Base-by-base conservation (phyloP, 1,140 invertebrate genomes). In the Penaeus japonicus region DNA sequence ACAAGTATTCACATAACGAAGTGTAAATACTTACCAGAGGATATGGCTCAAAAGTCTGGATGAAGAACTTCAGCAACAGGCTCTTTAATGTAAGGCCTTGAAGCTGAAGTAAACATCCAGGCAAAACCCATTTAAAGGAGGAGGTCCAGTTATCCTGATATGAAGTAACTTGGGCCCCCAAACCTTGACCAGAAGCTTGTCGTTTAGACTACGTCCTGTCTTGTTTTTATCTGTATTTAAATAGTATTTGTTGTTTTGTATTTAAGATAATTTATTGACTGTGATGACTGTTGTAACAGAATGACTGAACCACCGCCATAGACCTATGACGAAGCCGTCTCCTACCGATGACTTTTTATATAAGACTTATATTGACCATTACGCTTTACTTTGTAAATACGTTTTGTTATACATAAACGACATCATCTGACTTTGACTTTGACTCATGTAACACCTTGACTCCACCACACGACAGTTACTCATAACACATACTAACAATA, bases 1-100 rank as follows among this genome's bases (percentile, higher is more conserved):
- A 88, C 24, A 92, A 92, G 87, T 91, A 91, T 84, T 87, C 84
- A 22, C 86, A 88, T 54, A 91, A 90, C 62, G 89, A 91, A 53
- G 84, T 89, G 55, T 89, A 90, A 59, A 47, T 15, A 47, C 47
- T 47, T 47, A 47, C 47, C 1, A 7, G 47, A 47, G 47, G 5
- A 47, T 47, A 47, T 47, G 47, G 47, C 47, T 47, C 47, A 47
- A 47, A 47, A 47, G 5, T 7, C 30, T 30, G 70, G 20, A 27
- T n/a, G 70, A 77, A 20, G 54, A 1, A 20, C 79, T 53, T 54
- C 53, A 57, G 54, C 53, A 32, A 39, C 15, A 24, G 12, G n/a
- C 24, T 15, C 57, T 18, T 35, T n/a, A 30, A 47, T 47, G 10
- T 15, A 47, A 15, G 47, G 47, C 47, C 47, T 47, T 47, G 47